Percentiles rank a stretch among this genome's conserved stretches.
These are phyloP conservation scores for Cichladusa arquata DNA, from an alignment of 2,113 vertebrate species.

Conservation along the genomic window DNA sequence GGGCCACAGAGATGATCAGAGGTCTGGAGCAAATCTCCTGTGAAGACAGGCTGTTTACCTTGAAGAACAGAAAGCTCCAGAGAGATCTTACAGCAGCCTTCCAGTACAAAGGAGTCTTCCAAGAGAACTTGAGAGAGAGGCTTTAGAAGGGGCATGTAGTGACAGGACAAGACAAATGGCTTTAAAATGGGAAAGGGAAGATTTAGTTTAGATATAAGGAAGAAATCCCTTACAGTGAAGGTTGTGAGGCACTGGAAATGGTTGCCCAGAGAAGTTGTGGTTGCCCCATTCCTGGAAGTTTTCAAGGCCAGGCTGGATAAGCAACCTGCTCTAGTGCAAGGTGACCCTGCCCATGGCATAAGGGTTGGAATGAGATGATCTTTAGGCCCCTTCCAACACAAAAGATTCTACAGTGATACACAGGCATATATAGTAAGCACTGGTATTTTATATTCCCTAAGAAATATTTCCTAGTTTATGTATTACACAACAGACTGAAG, in stretches of 20 bases:
- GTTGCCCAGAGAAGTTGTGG: not conserved
- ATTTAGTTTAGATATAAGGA: not conserved
- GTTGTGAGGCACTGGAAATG: not conserved
- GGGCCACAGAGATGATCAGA: not conserved
- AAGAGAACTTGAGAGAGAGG: not conserved
- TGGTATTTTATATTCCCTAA: not conserved
- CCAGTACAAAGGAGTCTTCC: not conserved
- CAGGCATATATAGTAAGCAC: not conserved
- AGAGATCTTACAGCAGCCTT: not conserved
- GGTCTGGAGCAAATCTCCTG: not conserved
- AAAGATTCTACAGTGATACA: accelerated
- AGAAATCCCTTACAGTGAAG: not conserved
- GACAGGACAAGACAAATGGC: not conserved
- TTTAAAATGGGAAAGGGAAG: not conserved
- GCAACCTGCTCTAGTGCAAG: not conserved
- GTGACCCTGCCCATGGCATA: not conserved
- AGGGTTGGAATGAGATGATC: not conserved
- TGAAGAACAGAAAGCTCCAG: not conserved
- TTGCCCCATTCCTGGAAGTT: not conserved
- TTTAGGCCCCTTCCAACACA: not conserved
- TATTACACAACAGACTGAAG: not conserved
- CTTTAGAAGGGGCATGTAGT: not conserved
- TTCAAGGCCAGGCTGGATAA: not conserved
- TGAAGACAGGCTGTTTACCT: not conserved
- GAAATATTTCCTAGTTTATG: not conserved